Base-by-base conservation (phyloP, 2,113 vertebrate genomes). In the Symphodus melops region DNA sequence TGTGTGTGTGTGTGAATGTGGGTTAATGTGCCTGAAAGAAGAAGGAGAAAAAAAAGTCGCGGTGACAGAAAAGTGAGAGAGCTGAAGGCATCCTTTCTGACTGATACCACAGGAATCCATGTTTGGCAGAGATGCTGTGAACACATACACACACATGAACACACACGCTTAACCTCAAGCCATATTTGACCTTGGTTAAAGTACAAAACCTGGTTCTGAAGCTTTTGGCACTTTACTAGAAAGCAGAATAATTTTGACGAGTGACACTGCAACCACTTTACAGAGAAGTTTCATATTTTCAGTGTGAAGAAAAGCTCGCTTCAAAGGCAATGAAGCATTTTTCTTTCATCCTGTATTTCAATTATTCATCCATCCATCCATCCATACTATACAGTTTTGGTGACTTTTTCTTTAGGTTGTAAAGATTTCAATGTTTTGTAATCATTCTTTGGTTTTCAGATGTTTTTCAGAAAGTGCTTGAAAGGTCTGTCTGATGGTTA, bases 101-200 rank as follows among this genome's bases (percentile, higher is more conserved):
- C 20, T 84, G 70, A 80, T 44, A 56, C 19, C 37, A 58, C 12
- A 48, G 36, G 73, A 82, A 82, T 75, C 42, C 59, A 60, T 46
- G 68, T 77, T 75, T 85, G 80, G 82, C 74, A 62, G 13, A 17
- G 41, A 42, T 72, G 21, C 62, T 71, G 21, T 68, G 42, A 75
- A 7, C 12, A 21, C 36, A 44, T 54, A 52, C 72, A 20, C 59
- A 46, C 51, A 44, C 46, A 28, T 41, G 36, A 17, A 39, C 49
- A 33, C 16, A 25, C 51, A 42, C 51, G 20, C 52, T 36, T n/a
- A 36, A 28, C 25, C 3, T 37, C 6, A 36, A 51, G 13, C 20
- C 20, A 42, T 20, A 56, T 68, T 21, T 73, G 58, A 73, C 13
- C 13, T 53, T 49, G 51, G 48, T 37, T 7, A 48, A 65, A 59